Base-by-base conservation (phyloP, 2,888 invertebrate species). In the Cataglyphis altisquamis region DNA sequence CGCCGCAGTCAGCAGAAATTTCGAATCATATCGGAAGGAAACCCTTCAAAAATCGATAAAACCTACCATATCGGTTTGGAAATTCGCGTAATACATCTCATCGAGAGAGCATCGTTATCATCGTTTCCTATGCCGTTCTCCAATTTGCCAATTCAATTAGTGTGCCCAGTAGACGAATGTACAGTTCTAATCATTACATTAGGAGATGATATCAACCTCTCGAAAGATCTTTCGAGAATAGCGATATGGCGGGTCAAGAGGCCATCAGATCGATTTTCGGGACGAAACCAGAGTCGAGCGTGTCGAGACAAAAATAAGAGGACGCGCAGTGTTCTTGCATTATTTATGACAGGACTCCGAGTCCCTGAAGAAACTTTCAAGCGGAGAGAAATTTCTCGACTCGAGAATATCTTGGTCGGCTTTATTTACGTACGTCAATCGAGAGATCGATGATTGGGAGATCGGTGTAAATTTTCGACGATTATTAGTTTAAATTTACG, bases 191-290 rank as follows among this genome's bases (percentile, higher is more conserved):
- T 80, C 75, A 52, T 77, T 60, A 55, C 63, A n/a, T n/a, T n/a
- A n/a, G 10, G 32, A 25, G 36, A 78, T 73, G 74, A 74, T 80
- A 80, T 73, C 36, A 18, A 36, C 8, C 25, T 18, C 36, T 12
- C 45, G 5, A 25, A 60, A 63, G 63, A 55, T 64, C 81, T 86
- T 68, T 48, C 64, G 60, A 72, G 81, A 81, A 81, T 86, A 52
- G 36, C 81, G 80, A 68, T 66, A 66, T 68, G 84, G 73, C 45
- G 63, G 84, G 88, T 84, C 88, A 86, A 84, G 86, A 83, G 84
- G 83, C 75, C 83, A 72, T 83, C 72, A 45, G 67, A 84, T 87
- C 83, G 84, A 89, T 87, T 84, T 84, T 83, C 60, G 32, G 66
- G 29, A 60, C 39, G 74, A 66, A 48, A 41, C 15, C 18, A 6